These are phyloP conservation scores for Pseudococcus longispinus DNA, from an alignment of 2,888 invertebrate species.

Conservation along the genomic window DNA sequence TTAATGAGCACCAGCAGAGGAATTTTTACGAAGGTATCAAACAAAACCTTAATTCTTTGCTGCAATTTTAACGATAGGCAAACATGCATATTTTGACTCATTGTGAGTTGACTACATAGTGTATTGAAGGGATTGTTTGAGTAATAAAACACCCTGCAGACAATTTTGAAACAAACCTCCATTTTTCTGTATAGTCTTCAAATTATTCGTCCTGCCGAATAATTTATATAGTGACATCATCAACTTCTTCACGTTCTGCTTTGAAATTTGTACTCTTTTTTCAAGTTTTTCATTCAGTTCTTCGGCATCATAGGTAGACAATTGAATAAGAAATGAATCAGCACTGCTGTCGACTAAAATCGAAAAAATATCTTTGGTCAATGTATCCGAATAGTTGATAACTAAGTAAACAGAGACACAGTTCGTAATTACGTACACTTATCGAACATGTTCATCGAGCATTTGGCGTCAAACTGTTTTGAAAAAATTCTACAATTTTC, in stretches of 20 bases:
- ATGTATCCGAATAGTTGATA: background rate
- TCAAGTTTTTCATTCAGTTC: constrained; percentile 52
- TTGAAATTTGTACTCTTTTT: constrained; percentile 45
- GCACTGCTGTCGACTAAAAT: constrained; percentile 34
- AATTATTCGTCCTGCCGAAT: constrained; percentile 18
- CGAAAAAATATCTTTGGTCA: background rate
- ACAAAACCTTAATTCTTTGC: too few species aligned
- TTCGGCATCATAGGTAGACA: constrained; percentile 48
- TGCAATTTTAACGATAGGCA: too few species aligned
- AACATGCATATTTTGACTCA: too few species aligned
- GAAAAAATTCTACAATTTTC: constrained; percentile 50
- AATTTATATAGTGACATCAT: constrained; percentile 28
- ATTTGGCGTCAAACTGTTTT: constrained; percentile 45
- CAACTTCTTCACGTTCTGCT: constrained; percentile 46
- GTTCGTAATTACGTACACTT: background rate
- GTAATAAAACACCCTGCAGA: too few species aligned
- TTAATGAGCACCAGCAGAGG: too few species aligned
- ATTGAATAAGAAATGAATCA: constrained; percentile 50
- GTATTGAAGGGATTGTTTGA: too few species aligned
- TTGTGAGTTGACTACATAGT: too few species aligned
- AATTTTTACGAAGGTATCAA: too few species aligned
- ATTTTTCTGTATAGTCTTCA: background rate
- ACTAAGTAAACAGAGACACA: background rate
- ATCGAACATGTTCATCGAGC: constrained; percentile 23
- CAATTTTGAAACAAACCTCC: background rate